Conservation (phyloP, 2,113 vertebrate species). For the Dunckerocampus dactyliophorus region DNA sequence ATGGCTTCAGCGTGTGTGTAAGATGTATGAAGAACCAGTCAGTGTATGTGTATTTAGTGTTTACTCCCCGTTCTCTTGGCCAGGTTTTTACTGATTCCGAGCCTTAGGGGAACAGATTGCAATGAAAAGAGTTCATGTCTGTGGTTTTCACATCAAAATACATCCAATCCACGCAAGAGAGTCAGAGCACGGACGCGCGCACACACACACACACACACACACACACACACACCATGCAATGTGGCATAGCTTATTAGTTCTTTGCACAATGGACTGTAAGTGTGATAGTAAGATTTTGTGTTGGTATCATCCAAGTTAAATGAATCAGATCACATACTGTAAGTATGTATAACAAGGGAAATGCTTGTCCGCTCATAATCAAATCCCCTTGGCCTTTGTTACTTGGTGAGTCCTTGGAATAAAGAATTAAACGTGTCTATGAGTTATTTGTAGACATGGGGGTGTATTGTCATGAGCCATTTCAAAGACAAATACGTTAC, state of each 20-base stretch:
- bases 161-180: slow-evolving; percentile 22
- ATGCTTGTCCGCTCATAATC: no score
- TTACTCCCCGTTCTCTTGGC: slow-evolving; percentile 45
- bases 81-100: slow-evolving; percentile 48
- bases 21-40: slow-evolving; percentile 7
- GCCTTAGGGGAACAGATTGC: slow-evolving; percentile 41
- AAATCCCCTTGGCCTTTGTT: no score
- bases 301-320: slow-evolving; percentile 7
- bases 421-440: no score
- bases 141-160: slow-evolving; percentile 52
- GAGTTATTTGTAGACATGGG: no score
- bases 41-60: slow-evolving; percentile 17
- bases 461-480: no score
- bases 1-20: slow-evolving; percentile 56
- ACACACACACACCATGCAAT: neutral
- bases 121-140: slow-evolving; percentile 37
- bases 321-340: neutral
- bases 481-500: no score
- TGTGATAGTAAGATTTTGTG: slow-evolving; percentile 15
- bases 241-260: slow-evolving; percentile 23
- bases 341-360: no score
- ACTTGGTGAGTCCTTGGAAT: no score
- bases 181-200: slow-evolving; percentile 11
- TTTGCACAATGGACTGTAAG: slow-evolving; percentile 9
- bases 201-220: slow-evolving; percentile 5